These are phyloP conservation scores for Chrosomus eos DNA, from an alignment of 2,797 vertebrate species.

Conservation along the genomic window DNA sequence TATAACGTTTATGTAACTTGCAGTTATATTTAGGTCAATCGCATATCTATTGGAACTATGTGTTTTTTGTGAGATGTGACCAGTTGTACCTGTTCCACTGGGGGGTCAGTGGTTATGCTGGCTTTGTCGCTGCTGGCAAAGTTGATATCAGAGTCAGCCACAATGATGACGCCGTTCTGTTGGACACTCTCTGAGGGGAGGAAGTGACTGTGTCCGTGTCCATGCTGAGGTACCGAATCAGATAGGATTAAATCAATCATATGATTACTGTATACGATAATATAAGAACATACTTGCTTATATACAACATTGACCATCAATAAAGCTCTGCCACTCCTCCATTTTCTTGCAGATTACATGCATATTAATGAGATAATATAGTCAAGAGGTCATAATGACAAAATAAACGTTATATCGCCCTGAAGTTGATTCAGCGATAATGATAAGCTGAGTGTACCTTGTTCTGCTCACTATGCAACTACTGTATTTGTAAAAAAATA, in stretches of 20 bases:
- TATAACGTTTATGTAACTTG: neutral
- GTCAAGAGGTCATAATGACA: neutral
- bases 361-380: neutral
- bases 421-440: neutral
- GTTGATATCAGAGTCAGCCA: constrained; percentile 65
- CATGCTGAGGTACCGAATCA: constrained; percentile 62
- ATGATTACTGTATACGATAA: neutral
- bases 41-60: neutral
- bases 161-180: constrained; percentile 67
- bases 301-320: neutral
- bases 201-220: constrained; percentile 75
- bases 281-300: neutral
- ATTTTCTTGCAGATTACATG: neutral
- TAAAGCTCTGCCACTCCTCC: neutral
- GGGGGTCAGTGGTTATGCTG: constrained; percentile 53
- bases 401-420: neutral
- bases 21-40: neutral
- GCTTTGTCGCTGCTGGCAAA: constrained; percentile 64
- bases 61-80: constrained; percentile 13
- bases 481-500: neutral
- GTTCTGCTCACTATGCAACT: neutral
- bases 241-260: neutral
- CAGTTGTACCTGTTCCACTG: neutral
- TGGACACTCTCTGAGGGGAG: constrained; percentile 57
- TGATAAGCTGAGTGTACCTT: neutral